phyloP scores from a whole-genome alignment of 2,113 vertebrate genomes.

The Maccullochella peelii region DNA sequence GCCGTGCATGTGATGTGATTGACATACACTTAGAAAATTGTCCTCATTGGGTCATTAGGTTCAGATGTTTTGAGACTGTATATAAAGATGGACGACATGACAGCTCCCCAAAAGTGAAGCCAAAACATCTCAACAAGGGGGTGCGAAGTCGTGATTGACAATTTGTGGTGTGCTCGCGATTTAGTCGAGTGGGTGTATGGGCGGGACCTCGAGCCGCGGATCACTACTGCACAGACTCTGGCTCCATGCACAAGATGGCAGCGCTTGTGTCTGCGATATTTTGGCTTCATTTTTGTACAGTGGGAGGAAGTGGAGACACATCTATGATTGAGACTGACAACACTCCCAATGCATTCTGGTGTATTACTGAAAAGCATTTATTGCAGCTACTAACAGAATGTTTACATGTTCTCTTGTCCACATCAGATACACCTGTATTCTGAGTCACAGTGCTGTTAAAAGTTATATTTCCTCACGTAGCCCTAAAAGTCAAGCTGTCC shows the following conservation, averaged over 20 bases:
- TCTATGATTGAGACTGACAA: no score
- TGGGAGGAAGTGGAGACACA: no score
- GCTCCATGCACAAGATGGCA: no score
- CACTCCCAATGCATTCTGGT: not conserved
- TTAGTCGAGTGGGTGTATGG: no score
- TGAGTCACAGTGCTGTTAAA: not conserved
- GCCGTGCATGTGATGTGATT: not conserved
- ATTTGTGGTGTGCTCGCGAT: no score
- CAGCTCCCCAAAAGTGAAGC: no score
- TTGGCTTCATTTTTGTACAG: no score
- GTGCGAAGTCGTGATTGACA: no score
- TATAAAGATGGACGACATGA: not conserved
- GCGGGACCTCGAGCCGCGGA: no score
- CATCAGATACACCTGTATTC: conserved; percentile 5
- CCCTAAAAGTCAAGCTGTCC: conserved; percentile 33
- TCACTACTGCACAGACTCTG: no score
- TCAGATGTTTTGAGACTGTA: not conserved
- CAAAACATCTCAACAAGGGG: no score
- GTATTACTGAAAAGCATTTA: not conserved
- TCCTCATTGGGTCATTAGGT: conserved; percentile 4
- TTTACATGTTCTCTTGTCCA: not conserved
- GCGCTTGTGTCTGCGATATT: no score
- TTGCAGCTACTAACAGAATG: not conserved
- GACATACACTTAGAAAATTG: not conserved
- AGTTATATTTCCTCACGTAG: not conserved